These are phyloP conservation scores for Australoheros facetus DNA, from an alignment of 2,797 vertebrate species.

Conservation along the genomic window DNA sequence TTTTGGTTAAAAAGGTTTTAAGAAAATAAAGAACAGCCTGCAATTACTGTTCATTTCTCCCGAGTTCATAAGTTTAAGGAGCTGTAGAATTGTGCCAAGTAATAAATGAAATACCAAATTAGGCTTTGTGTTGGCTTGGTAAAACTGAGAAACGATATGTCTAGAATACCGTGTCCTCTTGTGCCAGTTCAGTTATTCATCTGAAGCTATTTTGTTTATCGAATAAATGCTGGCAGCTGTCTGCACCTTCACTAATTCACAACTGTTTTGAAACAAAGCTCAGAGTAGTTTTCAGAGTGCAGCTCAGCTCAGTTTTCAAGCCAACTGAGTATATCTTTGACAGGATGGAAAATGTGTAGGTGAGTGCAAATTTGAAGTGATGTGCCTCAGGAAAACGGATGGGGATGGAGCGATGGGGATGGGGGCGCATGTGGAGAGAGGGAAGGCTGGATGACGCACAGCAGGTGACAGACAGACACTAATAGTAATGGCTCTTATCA, in stretches of 20 bases:
- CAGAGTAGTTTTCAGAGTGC: constrained; percentile 65
- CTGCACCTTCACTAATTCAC: constrained; percentile 70
- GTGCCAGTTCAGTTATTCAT: constrained; percentile 61
- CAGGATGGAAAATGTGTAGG: constrained; percentile 78
- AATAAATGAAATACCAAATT: constrained; percentile 77
- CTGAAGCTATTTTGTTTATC: constrained; percentile 69
- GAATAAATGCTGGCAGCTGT: constrained; percentile 69
- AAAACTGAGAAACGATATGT: constrained; percentile 53
- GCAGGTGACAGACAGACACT: constrained; percentile 84
- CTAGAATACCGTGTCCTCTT: constrained; percentile 45
- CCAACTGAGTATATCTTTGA: constrained; percentile 68
- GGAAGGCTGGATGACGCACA: constrained; percentile 78
- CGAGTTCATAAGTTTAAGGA: constrained; percentile 82
- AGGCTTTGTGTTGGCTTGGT: constrained; percentile 66
- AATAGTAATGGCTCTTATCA: constrained; percentile 85
- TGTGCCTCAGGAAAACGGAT: constrained; percentile 76
- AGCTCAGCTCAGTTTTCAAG: constrained; percentile 59
- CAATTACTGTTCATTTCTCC: constrained; percentile 83
- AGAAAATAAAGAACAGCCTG: constrained; percentile 81
- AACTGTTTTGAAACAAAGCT: constrained; percentile 75
- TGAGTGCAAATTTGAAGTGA: constrained; percentile 79
- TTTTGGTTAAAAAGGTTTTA: constrained; percentile 81
- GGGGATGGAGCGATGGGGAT: constrained; percentile 69
- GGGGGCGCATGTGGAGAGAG: constrained; percentile 67
- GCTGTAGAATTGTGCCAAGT: constrained; percentile 69